A percentile compares a stretch with the other conserved stretches of the same genome.
Conservation (phyloP, 2,797 vertebrate genomes). For the Dendrocincla tyrannina region DNA sequence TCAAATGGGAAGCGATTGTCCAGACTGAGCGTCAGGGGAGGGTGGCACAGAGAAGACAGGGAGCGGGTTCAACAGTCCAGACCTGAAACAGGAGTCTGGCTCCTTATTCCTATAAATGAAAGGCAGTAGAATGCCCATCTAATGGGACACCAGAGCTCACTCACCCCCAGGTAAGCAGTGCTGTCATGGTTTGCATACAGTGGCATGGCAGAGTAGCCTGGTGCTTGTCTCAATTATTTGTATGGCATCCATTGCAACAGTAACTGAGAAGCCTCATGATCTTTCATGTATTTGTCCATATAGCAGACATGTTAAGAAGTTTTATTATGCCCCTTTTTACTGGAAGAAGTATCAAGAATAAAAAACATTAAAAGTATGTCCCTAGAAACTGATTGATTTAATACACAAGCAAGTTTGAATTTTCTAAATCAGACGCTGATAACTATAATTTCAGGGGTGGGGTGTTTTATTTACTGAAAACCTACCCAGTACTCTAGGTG, state of each 20-base stretch:
- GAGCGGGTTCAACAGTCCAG: background rate
- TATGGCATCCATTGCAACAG: background rate
- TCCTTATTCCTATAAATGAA: constrained; percentile 42
- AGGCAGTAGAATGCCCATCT: background rate
- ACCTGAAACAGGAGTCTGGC: constrained; percentile 25
- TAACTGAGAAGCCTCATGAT: constrained; percentile 54
- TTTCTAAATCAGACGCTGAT: background rate
- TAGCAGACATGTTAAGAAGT: background rate
- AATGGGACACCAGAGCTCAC: constrained; percentile 33
- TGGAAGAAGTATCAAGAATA: background rate
- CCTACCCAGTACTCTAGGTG: constrained; percentile 31
- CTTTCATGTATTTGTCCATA: constrained; percentile 25
- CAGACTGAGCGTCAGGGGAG: background rate
- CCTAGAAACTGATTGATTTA: background rate
- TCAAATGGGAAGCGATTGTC: background rate
- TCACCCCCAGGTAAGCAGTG: background rate
- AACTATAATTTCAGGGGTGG: background rate
- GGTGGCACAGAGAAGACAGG: background rate
- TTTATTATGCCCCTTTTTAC: background rate
- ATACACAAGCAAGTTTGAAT: background rate
- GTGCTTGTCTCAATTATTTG: constrained; percentile 8
- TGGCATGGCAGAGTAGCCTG: background rate
- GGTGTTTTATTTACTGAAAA: constrained; percentile 46
- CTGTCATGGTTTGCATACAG: constrained; percentile 31
- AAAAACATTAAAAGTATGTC: background rate